Base-by-base conservation (phyloP, 2,888 invertebrate genomes). In the Papilio elwesi region DNA sequence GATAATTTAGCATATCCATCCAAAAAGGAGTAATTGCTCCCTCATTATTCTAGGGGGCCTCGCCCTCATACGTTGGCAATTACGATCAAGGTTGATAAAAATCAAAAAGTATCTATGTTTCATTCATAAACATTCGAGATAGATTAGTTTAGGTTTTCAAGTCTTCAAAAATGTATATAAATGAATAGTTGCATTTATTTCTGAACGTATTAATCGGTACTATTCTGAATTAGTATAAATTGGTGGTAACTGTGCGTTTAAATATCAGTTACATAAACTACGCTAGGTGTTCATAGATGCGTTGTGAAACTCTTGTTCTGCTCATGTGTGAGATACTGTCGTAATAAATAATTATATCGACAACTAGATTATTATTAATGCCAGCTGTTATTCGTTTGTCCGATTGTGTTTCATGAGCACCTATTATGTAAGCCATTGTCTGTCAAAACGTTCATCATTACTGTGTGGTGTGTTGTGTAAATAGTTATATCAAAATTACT, bases 181-280 rank as follows among this genome's bases (percentile, higher is more conserved):
- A 26, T 26, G 2, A 26, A 26, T 26, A 26, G 26, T 26, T 26
- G 26, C 26, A 26, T 26, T 4, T 26, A 26, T 26, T 26, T 26
- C 26, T n/a, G 26, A 26, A 26, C 26, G 26, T 16, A 12, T 8
- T 51, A 43, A 62, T 62, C 63, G 52, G 52, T 43, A 52, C 69
- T 52, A 52, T 63, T 63, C 52, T 51, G 38, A 26, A 63, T 26
- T 26, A n/a, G 6, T 16, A 11, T 6, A 63, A 43, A 65, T 38
- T 8, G 51, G 10, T 59, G 49, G 59, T 67, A 51, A n/a, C 16
- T 52, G 66, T 36, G 59, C 16, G 47, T 51, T 69, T 69, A 66
- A 71, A 66, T 67, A 66, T 71, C 59, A 43, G 57, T 71, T 66
- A 67, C 71, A 67, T 71, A 66, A 71, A 66, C 15, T 38, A 10